These are phyloP conservation scores for Thalassophryne amazonica DNA, from an alignment of 2,797 vertebrate genomes.

Conservation along the genomic window DNA sequence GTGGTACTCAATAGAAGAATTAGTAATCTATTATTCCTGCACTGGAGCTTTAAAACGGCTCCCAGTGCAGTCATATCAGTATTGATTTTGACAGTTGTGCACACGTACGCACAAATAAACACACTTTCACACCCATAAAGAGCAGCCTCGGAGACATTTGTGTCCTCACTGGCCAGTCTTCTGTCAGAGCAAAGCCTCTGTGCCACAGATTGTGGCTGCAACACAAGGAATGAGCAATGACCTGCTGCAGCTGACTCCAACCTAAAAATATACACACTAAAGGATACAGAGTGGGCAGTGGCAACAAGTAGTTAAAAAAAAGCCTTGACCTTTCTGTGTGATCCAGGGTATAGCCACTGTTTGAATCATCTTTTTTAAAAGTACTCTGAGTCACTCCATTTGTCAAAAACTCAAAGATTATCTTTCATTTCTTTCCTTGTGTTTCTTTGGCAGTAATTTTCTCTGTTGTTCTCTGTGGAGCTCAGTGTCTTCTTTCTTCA, in stretches of 20 bases:
- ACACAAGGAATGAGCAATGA: conserved; percentile 14
- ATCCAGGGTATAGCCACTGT: conserved; percentile 15
- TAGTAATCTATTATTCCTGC: conserved; percentile 18
- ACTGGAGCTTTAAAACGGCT: conserved; percentile 8
- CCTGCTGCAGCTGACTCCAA: no score
- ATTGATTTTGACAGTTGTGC: conserved; percentile 22
- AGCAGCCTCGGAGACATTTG: conserved; percentile 37
- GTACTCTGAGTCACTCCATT: conserved; percentile 21
- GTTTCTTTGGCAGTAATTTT: conserved; percentile 3
- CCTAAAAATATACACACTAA: no score
- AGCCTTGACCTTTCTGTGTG: conserved; percentile 46
- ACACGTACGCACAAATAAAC: not conserved
- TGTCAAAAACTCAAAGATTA: conserved; percentile 15
- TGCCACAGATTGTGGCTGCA: conserved; percentile 39
- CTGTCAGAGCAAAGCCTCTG: conserved; percentile 29
- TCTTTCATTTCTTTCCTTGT: not conserved
- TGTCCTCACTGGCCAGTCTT: conserved; percentile 16
- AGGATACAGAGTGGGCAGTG: no score
- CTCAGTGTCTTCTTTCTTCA: not conserved
- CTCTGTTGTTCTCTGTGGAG: not conserved
- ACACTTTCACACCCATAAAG: conserved; percentile 37
- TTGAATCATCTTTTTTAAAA: conserved; percentile 29
- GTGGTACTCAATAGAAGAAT: conserved; percentile 22
- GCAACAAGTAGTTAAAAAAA: conserved; percentile 29
- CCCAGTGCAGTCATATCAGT: conserved; percentile 15